Evolutionary conservation across 2,113 vertebrate species (phyloP).

Genomic region (Ellobius talpinus): DNA sequence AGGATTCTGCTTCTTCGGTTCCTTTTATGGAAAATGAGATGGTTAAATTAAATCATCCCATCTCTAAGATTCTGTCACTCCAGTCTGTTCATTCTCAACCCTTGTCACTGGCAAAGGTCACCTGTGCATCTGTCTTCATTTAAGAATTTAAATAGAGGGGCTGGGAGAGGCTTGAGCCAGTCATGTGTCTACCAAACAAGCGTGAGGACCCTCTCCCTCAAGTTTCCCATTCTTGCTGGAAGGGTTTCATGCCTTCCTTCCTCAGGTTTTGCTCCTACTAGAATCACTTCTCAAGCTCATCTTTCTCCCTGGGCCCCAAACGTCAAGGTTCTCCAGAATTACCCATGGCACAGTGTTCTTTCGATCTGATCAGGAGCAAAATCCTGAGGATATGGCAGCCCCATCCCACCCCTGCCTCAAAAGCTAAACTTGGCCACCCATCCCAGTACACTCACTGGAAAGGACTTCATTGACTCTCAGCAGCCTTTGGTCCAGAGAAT

Average conservation of each 20-base stretch:
- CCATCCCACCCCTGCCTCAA: background rate
- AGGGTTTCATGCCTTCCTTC: background rate
- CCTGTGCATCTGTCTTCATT: background rate
- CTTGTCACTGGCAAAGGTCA: background rate
- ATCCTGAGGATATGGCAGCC: background rate
- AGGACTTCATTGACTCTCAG: background rate
- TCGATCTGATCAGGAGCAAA: background rate
- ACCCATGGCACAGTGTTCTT: background rate
- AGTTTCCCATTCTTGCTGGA: background rate
- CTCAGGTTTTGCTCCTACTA: background rate
- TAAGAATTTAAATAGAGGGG: background rate
- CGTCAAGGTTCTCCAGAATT: background rate
- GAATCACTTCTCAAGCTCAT: background rate
- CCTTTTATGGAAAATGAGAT: slow-evolving; percentile 53
- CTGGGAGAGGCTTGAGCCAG: background rate
- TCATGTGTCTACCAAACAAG: background rate
- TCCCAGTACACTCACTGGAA: background rate
- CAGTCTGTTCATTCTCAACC: background rate
- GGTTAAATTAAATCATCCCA: slow-evolving; percentile 7
- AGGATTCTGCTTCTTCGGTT: slow-evolving; percentile 3
- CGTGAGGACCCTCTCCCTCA: background rate
- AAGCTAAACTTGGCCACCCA: background rate
- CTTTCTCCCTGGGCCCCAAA: background rate
- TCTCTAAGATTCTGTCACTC: slow-evolving; percentile 33
- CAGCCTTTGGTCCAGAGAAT: background rate